Percentiles rank a stretch among this genome's conserved stretches.
These are phyloP conservation scores for Gobiocypris rarus DNA, from an alignment of 2,113 vertebrate genomes.

Conservation along the genomic window DNA sequence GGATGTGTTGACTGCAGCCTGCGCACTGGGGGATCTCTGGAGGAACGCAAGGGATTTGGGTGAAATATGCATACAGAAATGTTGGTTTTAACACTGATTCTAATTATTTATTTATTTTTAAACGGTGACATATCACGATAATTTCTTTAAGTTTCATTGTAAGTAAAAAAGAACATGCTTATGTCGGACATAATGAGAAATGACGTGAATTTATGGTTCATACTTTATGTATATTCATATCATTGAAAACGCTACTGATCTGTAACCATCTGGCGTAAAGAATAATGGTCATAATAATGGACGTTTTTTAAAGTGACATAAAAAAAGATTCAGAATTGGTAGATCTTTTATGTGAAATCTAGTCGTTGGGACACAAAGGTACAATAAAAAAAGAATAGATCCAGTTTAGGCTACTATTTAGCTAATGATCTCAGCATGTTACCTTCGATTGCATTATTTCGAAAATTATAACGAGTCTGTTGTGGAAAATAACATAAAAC, in stretches of 20 bases:
- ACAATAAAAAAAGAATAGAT: too few species aligned
- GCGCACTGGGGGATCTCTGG: slow-evolving; percentile 97
- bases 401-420: too few species aligned
- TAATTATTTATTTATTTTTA: neutral
- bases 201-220: neutral
- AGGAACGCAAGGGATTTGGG: neutral
- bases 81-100: neutral
- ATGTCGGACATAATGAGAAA: neutral
- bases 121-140: neutral
- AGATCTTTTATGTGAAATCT: neutral
- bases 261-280: neutral
- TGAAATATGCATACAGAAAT: neutral
- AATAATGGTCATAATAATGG: neutral
- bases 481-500: neutral
- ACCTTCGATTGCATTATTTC: neutral
- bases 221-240: neutral
- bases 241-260: neutral
- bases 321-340: neutral
- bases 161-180: neutral
- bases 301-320: too few species aligned
- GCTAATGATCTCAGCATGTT: neutral
- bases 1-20: slow-evolving; percentile 96
- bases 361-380: neutral
- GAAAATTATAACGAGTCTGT: neutral
- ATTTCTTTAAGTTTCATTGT: neutral